Base-by-base conservation (phyloP, 2,113 vertebrate genomes). In the Daubentonia madagascariensis region DNA sequence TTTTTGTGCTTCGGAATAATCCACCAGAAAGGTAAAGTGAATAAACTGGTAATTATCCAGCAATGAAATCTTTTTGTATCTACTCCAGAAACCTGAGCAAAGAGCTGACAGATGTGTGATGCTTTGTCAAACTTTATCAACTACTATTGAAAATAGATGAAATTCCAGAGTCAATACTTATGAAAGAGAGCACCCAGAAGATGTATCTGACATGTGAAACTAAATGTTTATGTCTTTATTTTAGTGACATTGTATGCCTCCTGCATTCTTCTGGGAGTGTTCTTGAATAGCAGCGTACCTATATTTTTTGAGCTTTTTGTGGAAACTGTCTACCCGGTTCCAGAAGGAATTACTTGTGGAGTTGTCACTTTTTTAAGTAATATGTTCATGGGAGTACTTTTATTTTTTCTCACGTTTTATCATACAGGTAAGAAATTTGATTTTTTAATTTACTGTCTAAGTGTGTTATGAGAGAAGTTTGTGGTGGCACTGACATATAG, bases 261-360 rank as follows among this genome's bases (percentile, higher is more conserved):
- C 98, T 99, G 99, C 95, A 99, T 99, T 98, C 99, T 99, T 98
- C 97, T 99, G 95, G 99, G 99, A 68, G 99, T 99, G 81, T 99
- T 99, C 98, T 98, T 99, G 97, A 99, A 99, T 98, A 99, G 99
- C 99, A 99, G 99, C 0, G 98, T 99, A 93, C 99, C 99, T 12
- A 99, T 99, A 98, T 99, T 99, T 99, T 99, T 99, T 57, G 99
- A 99, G 98, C 99, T 99, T 85, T 99, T 99, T 96, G 99, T 99
- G 94, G 99, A 99, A 98, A 99, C 99, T 0, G 99, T 99, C 91
- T 99, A 99, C 97, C 99, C 99, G 6, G 99, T 99, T 97, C 99
- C 99, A 94, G 99, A 99, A 99, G 99, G 99, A 97, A 99, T 99
- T 98, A 99, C 99, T 91, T 99, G 99, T 4, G 99, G 99, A 83